Evolutionary conservation across 2,888 invertebrate species (phyloP).

Genomic region (Synergus laeviventris): DNA sequence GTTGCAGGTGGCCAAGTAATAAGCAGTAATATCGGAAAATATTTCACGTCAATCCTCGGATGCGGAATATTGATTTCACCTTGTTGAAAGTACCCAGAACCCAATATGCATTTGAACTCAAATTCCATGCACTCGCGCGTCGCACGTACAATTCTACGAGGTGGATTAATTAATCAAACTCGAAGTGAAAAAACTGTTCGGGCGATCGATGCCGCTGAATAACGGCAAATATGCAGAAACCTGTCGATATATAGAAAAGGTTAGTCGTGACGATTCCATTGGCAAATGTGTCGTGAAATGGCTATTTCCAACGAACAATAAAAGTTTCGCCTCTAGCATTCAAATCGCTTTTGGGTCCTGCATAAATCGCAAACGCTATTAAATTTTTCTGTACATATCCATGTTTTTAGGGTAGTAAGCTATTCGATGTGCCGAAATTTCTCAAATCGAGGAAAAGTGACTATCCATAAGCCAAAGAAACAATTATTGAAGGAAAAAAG

Average conservation of each 20-base stretch:
- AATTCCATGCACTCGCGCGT: constrained; percentile 61
- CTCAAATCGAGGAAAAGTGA: no score
- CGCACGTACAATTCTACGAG: constrained; percentile 60
- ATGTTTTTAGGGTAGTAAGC: no score
- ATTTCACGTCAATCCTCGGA: constrained; percentile 67
- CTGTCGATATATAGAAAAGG: neutral
- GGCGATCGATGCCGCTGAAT: constrained; percentile 54
- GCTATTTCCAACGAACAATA: no score
- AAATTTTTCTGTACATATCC: no score
- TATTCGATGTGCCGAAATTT: no score
- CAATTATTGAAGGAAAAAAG: no score
- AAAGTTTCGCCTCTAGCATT: no score
- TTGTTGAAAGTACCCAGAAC: constrained; percentile 42
- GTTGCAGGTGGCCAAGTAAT: constrained; percentile 62
- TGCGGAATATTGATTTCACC: constrained; percentile 65
- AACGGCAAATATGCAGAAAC: constrained; percentile 32
- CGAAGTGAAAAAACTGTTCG: constrained; percentile 59
- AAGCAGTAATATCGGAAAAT: constrained; percentile 68
- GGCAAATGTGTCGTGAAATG: no score
- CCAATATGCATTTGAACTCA: constrained; percentile 66
- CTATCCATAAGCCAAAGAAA: no score
- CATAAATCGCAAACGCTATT: no score
- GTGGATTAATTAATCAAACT: constrained; percentile 68
- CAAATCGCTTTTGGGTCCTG: no score
- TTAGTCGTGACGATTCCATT: neutral